phyloP scores from a whole-genome alignment of 2,113 vertebrate species.

The Triplophysa siluroides region DNA sequence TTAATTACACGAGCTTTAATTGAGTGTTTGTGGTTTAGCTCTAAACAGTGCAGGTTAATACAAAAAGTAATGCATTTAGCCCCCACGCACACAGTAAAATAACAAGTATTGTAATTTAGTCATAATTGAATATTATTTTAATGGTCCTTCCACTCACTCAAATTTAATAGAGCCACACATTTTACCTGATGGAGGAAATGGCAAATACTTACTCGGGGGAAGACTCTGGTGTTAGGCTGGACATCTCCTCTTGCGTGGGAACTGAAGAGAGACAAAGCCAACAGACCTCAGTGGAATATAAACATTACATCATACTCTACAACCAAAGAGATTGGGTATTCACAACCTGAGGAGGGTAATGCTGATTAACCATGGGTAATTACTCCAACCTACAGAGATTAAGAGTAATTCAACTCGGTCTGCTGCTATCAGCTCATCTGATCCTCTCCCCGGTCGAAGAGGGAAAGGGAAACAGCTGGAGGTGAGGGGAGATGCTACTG shows the following conservation, averaged over 20 bases:
- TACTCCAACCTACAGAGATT: constrained; percentile 48
- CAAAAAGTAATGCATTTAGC: neutral
- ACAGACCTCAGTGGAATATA: constrained; percentile 36
- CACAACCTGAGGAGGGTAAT: constrained; percentile 23
- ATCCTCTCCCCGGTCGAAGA: constrained; percentile 27
- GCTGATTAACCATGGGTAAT: constrained; percentile 47
- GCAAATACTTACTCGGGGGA: constrained; percentile 94
- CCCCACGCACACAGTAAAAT: neutral
- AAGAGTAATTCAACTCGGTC: constrained; percentile 46
- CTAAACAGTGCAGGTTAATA: constrained; percentile 14
- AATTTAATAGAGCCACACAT: neutral
- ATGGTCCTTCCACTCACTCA: neutral
- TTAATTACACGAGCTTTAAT: constrained; percentile 8
- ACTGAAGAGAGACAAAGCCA: constrained; percentile 72
- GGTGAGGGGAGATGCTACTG: constrained; percentile 34
- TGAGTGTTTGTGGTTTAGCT: constrained; percentile 4
- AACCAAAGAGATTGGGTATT: constrained; percentile 16
- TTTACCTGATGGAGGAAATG: neutral
- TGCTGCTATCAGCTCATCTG: constrained; percentile 29
- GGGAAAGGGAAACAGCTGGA: constrained; percentile 21
- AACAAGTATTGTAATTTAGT: constrained; percentile 15
- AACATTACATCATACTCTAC: constrained; percentile 1
- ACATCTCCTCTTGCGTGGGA: constrained; percentile 98
- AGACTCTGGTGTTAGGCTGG: constrained; percentile 96
- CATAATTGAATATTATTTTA: constrained; percentile 14